Base-by-base conservation (phyloP, 2,113 vertebrate genomes). In the Sapajus apella region DNA sequence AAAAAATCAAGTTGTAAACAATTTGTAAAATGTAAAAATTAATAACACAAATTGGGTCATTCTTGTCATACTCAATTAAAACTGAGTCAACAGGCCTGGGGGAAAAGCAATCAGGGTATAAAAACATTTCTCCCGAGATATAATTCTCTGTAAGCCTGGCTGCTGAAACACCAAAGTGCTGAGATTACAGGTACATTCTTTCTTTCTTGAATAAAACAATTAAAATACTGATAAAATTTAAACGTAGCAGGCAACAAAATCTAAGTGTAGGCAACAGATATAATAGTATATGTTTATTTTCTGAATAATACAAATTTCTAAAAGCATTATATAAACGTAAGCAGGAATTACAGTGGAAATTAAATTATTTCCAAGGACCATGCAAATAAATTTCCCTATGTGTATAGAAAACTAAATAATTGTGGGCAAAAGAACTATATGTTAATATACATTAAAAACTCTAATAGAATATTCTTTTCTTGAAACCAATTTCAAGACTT, bases 1-100 rank as follows among this genome's bases (percentile, higher is more conserved):
- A 93, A 87, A 89, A 47, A 35, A n/a, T 45, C 81, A 91, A 75
- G 45, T 27, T 81, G 23, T 35, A 86, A 90, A 96, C n/a, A 80
- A 11, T 20, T 55, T 23, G 50, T 64, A 75, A 37, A 73, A 75
- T 43, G n/a, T 40, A 45, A 68, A 70, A n/a, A 68, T 35, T 68
- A 8, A 16, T 68, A 14, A 68, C 32, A 18, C 32, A 68, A 68
- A 35, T 68, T 68, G 66, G 30, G 32, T 35, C 16, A 35, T 68
- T 35, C 66, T 68, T 68, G 66, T 68, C 64, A 68, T 35, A 68
- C 32, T 30, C 66, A 68, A 68, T 32, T 68, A 68, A 68, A 68
- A 35, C 66, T 35, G 66, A 35, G 16, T 68, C 32, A 68, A 68
- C 30, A 68, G 32, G 16, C 6, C 66, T 35, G 14, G 66, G 14